Evolutionary conservation across 2,888 invertebrate species (phyloP), one percentile per base, ranked within the genome.

Genomic region (Dorcus hopei): DNA sequence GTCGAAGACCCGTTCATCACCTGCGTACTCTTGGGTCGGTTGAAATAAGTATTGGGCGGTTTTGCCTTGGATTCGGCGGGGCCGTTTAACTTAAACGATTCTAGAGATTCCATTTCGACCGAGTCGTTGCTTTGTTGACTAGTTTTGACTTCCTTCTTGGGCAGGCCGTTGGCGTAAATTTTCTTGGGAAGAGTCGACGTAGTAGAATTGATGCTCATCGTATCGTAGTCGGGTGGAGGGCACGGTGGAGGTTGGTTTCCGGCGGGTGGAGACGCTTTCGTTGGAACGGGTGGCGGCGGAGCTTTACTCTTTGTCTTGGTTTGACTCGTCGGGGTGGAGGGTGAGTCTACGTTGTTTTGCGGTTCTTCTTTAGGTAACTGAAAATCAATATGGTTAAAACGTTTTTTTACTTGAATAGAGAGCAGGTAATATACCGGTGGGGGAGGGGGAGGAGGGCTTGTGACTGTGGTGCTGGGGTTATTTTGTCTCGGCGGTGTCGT

Each of bases 21-120:
- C 43, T 75, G 72, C 0, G 67, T 57, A 11, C 62, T 62, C 74
- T 79, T 82, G 63, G 57, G 51, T 6, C 41, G 40, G 63, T 83
- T 81, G 73, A 89, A 90, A 73, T 89, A 90, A 52, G 85, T 85
- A 26, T 84, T 81, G 11, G 90, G 90, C 7, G 89, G 89, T 70
- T 85, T 86, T 43, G 87, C 87, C 57, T 80, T 81, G 23, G 82
- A 78, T 58, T 81, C 83, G 3, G 82, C 79, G 23, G 87, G 85
- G 71, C 87, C 86, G 64, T 86, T 87, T 65, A 90, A 74, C 71
- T 86, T 87, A 76, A 87, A 89, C 4, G 90, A 90, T 74, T 90
- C 90, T 66, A 90, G 78, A 19, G 89, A 89, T 70, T 89, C 87
- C 81, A 90, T 83, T 76, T 90, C 90, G 9, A 87, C 90, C 39